Evolutionary conservation across 2,888 invertebrate genomes (phyloP).

Genomic region (Trachelus tabidus): DNA sequence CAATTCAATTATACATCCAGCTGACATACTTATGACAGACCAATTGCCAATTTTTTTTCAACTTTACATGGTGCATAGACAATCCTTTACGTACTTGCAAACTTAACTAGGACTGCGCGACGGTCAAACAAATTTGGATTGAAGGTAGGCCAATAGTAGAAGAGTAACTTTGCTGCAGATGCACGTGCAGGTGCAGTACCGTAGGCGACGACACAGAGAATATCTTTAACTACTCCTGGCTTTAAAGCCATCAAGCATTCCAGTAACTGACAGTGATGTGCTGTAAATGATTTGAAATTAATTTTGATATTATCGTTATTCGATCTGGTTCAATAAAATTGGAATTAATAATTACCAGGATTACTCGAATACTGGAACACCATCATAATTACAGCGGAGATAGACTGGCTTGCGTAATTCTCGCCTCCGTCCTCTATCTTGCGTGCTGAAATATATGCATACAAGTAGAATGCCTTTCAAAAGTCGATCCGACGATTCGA

Average conservation of each 20-base stretch:
- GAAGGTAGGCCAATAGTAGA: constrained; percentile 99
- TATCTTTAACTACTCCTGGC: constrained; percentile 89
- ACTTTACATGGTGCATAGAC: background rate
- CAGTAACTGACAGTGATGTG: constrained; percentile 95
- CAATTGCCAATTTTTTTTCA: background rate
- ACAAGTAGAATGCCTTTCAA: background rate
- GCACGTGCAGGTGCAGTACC: constrained; percentile 93
- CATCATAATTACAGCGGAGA: constrained; percentile 96
- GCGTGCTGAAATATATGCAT: constrained; percentile 69
- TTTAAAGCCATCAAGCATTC: constrained; percentile 97
- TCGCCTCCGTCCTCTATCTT: constrained; percentile 80
- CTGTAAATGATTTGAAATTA: constrained; percentile 66
- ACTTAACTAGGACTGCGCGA: constrained; percentile 86
- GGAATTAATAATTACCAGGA: constrained; percentile 73
- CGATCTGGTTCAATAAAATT: background rate
- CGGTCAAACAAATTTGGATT: constrained; percentile 94
- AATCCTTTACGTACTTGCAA: constrained; percentile 75
- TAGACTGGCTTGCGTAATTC: constrained; percentile 84
- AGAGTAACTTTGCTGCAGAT: constrained; percentile 96
- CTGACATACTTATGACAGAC: background rate
- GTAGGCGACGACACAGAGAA: constrained; percentile 95
- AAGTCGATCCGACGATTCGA: background rate
- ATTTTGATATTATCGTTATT: background rate
- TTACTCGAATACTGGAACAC: constrained; percentile 96
- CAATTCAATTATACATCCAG: background rate